Percentiles rank a stretch among this genome's conserved stretches.
phyloP scores from a whole-genome alignment of 2,113 vertebrate genomes.

The Gambusia affinis region DNA sequence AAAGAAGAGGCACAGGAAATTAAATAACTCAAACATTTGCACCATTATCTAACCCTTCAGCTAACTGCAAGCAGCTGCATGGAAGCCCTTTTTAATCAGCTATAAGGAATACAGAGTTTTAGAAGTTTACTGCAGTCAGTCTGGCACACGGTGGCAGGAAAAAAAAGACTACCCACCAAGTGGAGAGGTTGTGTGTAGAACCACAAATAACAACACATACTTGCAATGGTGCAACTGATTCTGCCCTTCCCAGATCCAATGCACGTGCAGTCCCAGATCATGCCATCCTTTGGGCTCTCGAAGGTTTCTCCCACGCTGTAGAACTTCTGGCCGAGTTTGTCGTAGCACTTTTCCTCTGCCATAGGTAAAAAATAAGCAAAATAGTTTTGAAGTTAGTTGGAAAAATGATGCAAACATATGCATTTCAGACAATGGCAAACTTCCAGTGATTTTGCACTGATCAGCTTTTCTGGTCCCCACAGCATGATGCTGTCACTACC shows the following conservation, averaged over 20 bases:
- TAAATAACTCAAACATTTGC: conserved; percentile 14
- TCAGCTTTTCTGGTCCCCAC: not conserved
- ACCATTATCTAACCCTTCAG: conserved; percentile 45
- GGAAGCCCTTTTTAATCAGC: conserved; percentile 39
- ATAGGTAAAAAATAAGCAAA: not conserved
- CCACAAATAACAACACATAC: conserved; percentile 50
- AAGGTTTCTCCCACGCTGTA: conserved; percentile 94
- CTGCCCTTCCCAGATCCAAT: conserved; percentile 89
- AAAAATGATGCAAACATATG: too few relatives aligned
- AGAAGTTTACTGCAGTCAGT: conserved; percentile 40
- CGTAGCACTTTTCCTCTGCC: conserved; percentile 93
- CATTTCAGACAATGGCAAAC: not conserved
- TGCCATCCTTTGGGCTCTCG: conserved; percentile 92
- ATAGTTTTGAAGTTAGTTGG: not conserved
- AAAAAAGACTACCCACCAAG: not conserved
- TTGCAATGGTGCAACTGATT: conserved; percentile 80
- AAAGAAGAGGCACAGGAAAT: not conserved
- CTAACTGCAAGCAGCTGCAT: conserved; percentile 50
- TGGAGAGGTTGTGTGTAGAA: not conserved
- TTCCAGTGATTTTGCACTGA: not conserved
- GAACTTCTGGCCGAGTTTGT: conserved; percentile 88
- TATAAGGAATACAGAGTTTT: conserved; percentile 33
- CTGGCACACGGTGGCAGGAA: conserved; percentile 11
- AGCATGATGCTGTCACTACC: not conserved
- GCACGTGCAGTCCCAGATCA: conserved; percentile 99